phyloP scores from a whole-genome alignment of 2,888 invertebrate genomes.

The Epirrita christyi region DNA sequence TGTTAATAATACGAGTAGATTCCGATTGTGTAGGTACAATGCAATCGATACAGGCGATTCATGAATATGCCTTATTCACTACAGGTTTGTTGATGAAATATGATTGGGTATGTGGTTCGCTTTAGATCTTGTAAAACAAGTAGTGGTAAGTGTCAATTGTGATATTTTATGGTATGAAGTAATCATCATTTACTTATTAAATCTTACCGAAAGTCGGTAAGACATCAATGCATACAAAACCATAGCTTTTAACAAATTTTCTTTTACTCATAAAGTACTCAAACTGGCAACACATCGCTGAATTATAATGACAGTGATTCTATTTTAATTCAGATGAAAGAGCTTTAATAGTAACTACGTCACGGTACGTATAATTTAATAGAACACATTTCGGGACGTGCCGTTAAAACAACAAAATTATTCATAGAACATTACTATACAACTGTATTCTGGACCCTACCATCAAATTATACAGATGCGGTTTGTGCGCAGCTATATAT shows the following conservation, averaged over 20 bases:
- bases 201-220: background rate
- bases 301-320: constrained; percentile 26
- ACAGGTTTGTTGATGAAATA: constrained; percentile 32
- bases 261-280: constrained; percentile 11
- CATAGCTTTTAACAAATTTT: constrained; percentile 4
- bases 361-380: constrained; percentile 28
- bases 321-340: constrained; percentile 29
- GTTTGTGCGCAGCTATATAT: background rate
- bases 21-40: constrained; percentile 23
- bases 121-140: constrained; percentile 14
- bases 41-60: constrained; percentile 46
- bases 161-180: constrained; percentile 1
- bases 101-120: constrained; percentile 26
- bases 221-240: constrained; percentile 1
- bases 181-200: constrained; percentile 8
- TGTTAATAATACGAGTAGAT: no score
- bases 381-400: constrained; percentile 21
- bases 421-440: constrained; percentile 19
- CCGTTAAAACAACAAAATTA: constrained; percentile 34
- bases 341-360: constrained; percentile 19
- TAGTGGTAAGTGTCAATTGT: constrained; percentile 13
- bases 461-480: constrained; percentile 22
- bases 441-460: constrained; percentile 10
- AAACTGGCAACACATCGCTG: constrained; percentile 14
- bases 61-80: constrained; percentile 27